Percentiles rank a stretch among this genome's conserved stretches.
Conservation (phyloP, 2,113 vertebrate species). For the Dipodomys ordii region DNA sequence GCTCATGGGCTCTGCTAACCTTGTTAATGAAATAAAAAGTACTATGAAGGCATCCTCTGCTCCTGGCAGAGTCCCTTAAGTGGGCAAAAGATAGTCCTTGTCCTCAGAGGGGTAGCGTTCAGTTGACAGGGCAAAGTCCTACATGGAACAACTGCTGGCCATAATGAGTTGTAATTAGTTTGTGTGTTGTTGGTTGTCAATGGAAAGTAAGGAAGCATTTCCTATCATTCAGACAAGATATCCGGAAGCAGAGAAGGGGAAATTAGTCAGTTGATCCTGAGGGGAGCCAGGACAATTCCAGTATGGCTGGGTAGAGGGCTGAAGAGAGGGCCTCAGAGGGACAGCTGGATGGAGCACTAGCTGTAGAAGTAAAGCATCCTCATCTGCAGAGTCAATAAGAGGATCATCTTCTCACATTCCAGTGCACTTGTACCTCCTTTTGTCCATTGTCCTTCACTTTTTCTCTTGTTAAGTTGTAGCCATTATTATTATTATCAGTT, state of each 20-base stretch:
- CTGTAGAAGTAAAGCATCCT: background rate
- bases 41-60: background rate
- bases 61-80: background rate
- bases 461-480: background rate
- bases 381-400: background rate
- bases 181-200: background rate
- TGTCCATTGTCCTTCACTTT: background rate
- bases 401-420: too few relatives aligned
- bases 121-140: background rate
- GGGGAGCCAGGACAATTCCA: background rate
- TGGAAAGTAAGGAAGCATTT: background rate
- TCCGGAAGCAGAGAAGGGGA: background rate
- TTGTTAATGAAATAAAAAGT: background rate
- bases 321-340: background rate
- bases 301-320: background rate
- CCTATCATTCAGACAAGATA: background rate
- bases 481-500: rapidly evolving
- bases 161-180: background rate
- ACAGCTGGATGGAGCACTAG: background rate
- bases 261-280: too few relatives aligned
- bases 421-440: background rate
- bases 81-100: too few relatives aligned
- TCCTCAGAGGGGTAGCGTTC: background rate
- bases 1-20: background rate
- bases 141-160: background rate